phyloP scores from a whole-genome alignment of 2,797 vertebrate genomes.

The Pangasius larnaudii region DNA sequence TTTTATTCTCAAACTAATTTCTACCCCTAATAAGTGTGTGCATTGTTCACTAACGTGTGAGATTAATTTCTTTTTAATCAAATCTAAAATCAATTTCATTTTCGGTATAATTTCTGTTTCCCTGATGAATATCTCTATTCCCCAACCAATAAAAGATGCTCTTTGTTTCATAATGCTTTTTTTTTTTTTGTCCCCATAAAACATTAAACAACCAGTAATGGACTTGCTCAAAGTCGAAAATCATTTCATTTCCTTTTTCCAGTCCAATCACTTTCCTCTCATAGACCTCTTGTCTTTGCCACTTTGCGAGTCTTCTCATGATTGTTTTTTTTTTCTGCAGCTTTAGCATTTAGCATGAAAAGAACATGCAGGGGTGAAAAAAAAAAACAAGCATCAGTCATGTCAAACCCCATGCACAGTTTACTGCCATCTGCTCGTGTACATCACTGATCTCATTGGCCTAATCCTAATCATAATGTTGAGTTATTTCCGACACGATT shows the following conservation, averaged over 20 bases:
- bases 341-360: not conserved
- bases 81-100: not conserved
- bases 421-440: conserved; percentile 65
- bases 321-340: not conserved
- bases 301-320: not conserved
- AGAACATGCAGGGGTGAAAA: not conserved
- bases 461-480: conserved; percentile 72
- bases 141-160: not conserved
- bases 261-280: not conserved
- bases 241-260: not conserved
- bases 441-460: conserved; percentile 62
- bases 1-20: not conserved
- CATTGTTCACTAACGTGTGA: not conserved
- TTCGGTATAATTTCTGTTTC: not conserved
- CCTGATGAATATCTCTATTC: not conserved
- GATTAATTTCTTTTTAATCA: not conserved
- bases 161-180: not conserved
- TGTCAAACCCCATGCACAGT: not conserved
- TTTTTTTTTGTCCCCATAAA: not conserved
- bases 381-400: not conserved
- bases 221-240: not conserved
- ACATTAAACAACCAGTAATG: not conserved
- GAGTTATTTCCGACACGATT: conserved; percentile 65
- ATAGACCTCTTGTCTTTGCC: not conserved
- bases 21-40: not conserved